Evolutionary conservation across 2,113 vertebrate species (phyloP), one percentile per base, ranked within the genome.

Genomic region (Lamprologus speciosus): DNA sequence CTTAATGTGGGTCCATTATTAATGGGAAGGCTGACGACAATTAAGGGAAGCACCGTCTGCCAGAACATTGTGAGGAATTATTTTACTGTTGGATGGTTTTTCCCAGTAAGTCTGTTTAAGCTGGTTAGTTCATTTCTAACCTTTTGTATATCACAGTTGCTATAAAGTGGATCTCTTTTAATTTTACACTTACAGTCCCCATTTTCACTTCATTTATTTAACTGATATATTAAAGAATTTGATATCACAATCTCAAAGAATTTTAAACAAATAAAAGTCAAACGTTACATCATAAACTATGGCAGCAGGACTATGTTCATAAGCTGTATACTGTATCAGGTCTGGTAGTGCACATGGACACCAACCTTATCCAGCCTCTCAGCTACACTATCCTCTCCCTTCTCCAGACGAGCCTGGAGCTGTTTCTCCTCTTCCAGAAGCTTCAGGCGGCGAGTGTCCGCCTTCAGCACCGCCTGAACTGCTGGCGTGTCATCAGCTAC

Each of bases 401-500:
- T 97, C 60, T 98, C 98, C 91, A 98, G 93, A 16, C 86, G 95
- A 5, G 86, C 87, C 94, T 99, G 98, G 2, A 99, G 96, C 53
- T 7, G 95, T 3, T 86, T 97, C 94, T 98, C 98, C 89, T 99
- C 97, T 78, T 98, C 97, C 86, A 99, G 91, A 3, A 99, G 95
- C 93, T 96, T 97, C n/a, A 98, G 83, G 0, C 98, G 95, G 37
- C 97, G 97, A 1, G 97, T 98, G 91, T 98, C 98, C 0, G 98
- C 98, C 53, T 97, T 97, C 23, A 98, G 95, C 42, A 98, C 98
- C 0, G 98, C 97, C 93, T 98, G 97, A 4, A 98, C 98, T 0
- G 98, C 98, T 0, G 98, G 97, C 0, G 98, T 99, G 86, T 98
- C 97, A 2, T 98, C 98, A 0, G 98, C 98, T 4, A 97, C 92